Evolutionary conservation across 2,797 vertebrate genomes (phyloP), one percentile per base, ranked within the genome.

Genomic region (Microctenopoma lineatum): DNA sequence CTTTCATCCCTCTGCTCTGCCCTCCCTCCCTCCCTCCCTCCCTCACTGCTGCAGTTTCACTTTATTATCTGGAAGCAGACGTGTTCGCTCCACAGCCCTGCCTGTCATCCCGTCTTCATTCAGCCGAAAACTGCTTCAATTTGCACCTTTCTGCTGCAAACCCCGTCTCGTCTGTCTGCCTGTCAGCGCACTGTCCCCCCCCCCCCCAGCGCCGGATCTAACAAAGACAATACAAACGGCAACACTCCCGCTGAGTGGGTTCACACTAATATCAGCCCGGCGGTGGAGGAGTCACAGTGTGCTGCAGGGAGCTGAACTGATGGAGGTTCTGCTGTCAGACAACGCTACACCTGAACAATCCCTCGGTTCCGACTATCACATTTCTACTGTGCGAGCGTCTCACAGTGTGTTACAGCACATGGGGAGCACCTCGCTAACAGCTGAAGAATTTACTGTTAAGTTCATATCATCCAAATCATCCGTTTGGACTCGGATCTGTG

Each of bases 131-230:
- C 66, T 21, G 66, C 75, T 79, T 74, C 56, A 73, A 56, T 81
- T 77, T 87, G 56, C 80, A 84, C 74, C 74, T 78, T 70, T 70
- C 63, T 62, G 62, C 52, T 59, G 45, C 25, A 54, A 55, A 32
- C 52, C 57, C 59, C 57, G 11, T 18, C 34, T 4, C 18, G 38
- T n/a, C 57, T 57, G 13, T 45, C 39, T 34, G 0, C 51, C 41
- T 10, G 21, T 53, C 56, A 41, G 55, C 29, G 27, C 14, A 41
- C 25, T n/a, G 54, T 41, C n/a, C 15, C 45, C 15, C 52, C 34
- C 50, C 16, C 58, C 62, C 42, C 25, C 42, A 25, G 29, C 1
- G 5, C 26, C 13, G 12, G 4, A 44, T 44, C 18, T 15, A 18
- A 60, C 59, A 59, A 48, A 71, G 58, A 56, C 34, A 26, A 50